Evolutionary conservation across 2,113 vertebrate species (phyloP).

Genomic region (Steatornis caripensis): DNA sequence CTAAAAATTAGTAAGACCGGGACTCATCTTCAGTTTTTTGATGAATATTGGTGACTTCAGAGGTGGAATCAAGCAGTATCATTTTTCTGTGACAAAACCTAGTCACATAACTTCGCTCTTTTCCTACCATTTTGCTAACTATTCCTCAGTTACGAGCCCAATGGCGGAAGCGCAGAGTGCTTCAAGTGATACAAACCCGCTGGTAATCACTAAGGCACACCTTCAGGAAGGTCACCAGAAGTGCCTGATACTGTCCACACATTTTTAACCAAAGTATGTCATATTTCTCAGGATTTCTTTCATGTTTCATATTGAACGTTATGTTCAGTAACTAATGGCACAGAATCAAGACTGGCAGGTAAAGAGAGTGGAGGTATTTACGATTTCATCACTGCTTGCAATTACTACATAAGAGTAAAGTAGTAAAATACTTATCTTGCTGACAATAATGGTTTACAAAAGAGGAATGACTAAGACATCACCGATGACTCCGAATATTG

Average conservation of each 20-base stretch:
- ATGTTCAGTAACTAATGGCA: not conserved
- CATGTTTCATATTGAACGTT: fast-evolving
- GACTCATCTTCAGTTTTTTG: not conserved
- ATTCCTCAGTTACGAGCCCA: not conserved
- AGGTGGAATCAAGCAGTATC: not conserved
- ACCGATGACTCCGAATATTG: not conserved
- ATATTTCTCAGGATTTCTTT: not conserved
- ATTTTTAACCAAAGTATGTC: not conserved
- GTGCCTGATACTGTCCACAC: fast-evolving
- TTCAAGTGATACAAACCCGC: not conserved
- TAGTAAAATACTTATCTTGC: not conserved
- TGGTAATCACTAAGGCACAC: not conserved
- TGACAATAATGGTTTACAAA: not conserved
- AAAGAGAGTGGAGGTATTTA: not conserved
- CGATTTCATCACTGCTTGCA: not conserved
- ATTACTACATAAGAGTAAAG: not conserved
- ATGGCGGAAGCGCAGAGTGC: not conserved
- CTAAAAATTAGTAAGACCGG: not conserved
- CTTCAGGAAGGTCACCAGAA: not conserved
- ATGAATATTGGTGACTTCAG: not conserved
- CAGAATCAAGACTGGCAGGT: not conserved
- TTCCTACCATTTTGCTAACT: not conserved
- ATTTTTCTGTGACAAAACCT: not conserved
- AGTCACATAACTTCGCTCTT: not conserved
- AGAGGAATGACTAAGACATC: not conserved